Percentiles rank a stretch among this genome's conserved stretches.
Evolutionary conservation across 2,888 invertebrate species (phyloP).

Genomic region (Hyles lineata): DNA sequence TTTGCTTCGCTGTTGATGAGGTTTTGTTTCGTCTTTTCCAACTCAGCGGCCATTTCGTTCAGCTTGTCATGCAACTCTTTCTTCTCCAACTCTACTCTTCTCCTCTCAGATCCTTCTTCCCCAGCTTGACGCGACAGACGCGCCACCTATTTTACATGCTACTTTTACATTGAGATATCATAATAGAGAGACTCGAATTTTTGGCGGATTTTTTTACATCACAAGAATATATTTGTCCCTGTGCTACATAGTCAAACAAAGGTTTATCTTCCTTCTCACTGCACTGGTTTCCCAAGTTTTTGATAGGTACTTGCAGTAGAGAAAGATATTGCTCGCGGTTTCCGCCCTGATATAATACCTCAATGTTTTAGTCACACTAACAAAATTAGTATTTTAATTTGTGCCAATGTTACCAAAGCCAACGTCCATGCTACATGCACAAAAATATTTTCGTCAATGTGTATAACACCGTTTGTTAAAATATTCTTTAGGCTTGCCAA

Average conservation of each 20-base stretch:
- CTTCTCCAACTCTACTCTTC: constrained; percentile 89
- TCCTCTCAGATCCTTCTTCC: constrained; percentile 92
- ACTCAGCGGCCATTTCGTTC: constrained; percentile 86
- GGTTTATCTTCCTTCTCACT: too few species aligned
- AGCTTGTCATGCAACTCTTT: constrained; percentile 87
- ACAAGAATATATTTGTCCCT: too few species aligned
- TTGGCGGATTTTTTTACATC: too few species aligned
- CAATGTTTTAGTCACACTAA: neutral
- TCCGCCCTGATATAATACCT: too few species aligned
- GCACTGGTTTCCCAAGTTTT: too few species aligned
- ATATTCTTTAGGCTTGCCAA: neutral
- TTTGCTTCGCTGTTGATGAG: constrained; percentile 88
- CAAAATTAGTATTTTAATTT: constrained; percentile 10
- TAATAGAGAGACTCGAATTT: too few species aligned
- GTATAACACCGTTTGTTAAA: neutral
- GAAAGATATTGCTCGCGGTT: too few species aligned
- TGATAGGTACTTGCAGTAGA: too few species aligned
- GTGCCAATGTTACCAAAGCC: constrained; percentile 1
- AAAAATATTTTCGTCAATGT: neutral
- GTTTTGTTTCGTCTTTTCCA: constrained; percentile 87
- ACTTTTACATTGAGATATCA: neutral
- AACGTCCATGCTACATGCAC: constrained; percentile 11
- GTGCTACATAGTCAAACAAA: neutral
- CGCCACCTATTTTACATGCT: constrained; percentile 83
- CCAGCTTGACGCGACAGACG: constrained; percentile 93